Evolutionary conservation across 2,797 vertebrate genomes (phyloP), one percentile per base, ranked within the genome.

Genomic region (Sebastes vulpes): DNA sequence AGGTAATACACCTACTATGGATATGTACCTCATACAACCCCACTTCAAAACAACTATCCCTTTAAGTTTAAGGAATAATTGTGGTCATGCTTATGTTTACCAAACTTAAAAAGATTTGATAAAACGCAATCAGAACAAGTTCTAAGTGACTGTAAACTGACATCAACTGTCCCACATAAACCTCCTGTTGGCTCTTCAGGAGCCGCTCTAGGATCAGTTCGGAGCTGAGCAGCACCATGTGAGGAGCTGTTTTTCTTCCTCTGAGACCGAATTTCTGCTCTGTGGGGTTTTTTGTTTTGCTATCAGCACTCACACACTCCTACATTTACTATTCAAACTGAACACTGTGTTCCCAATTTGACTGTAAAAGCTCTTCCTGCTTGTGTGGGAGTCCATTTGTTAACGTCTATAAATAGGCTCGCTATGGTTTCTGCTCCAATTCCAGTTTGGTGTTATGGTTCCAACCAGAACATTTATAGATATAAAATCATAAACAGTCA

Each of bases 361-460:
- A 9, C 18, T 38, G 64, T 48, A 35, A 31, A 31, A 58, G 26
- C 11, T 32, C 60, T 26, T 23, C 6, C 21, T 26, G 65, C 28
- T 11, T 14, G 65, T 25, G 65, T 59, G 67, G 67, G 75, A 58
- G 60, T 21, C 21, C 12, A 7, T 66, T 60, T 54, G 46, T 60
- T 31, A 66, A 56, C 20, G 5, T 23, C 69, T 61, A 63, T 68
- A 73, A 73, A 73, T 61, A 60, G 53, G 1, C 28, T 1, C 16
- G 1, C 3, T 48, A 52, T 29, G 59, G 59, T 65, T 77, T 57
- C 54, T 38, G 68, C 75, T 77, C 21, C 67, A 21, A 6, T 58
- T 71, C 35, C 59, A 64, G n/a, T 58, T 64, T 18, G 35, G 52
- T 50, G 52, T 71, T 71, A 46, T 70, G 48, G 32, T 54, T 77